Evolutionary conservation across 1,140 invertebrate species (phyloP), one percentile per base, ranked within the genome.

Genomic region (Solenopsis fugax): DNA sequence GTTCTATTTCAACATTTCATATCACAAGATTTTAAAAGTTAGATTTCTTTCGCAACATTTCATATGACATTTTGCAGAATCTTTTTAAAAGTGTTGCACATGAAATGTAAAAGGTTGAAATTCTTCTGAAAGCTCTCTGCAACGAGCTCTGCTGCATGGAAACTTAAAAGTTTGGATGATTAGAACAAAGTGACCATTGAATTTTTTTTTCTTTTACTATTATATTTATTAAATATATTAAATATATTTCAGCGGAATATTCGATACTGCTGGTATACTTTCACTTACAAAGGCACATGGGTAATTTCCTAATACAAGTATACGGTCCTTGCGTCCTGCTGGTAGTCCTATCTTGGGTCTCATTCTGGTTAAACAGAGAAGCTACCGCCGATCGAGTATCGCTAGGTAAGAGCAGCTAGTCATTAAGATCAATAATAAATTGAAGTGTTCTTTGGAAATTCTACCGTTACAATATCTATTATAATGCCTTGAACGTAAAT

Each of bases 361-460:
- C 98, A 10, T 98, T 99, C 92, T 99, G 98, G 98, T 96, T 98
- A 52, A 98, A 98, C 93, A 94, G 98, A 72, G 98, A 98, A 95
- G 98, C 98, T 1, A 98, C 98, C 0, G 97, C 98, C 0, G 98
- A 98, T 94, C 95, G 98, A 88, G 97, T 98, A 0, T 97, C 97
- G 0, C 94, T 98, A 6, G 98, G 97, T 97, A 96, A 96, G 87
- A 56, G 24, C 21, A 67, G 10, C 5, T 60, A 45, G 4, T 62
- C 10, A 60, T 48, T 62, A 34, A 13, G 13, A 48, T 80, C 67
- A 54, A 67, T 67, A 67, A n/a, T n/a, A n/a, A n/a, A 54, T 54
- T 41, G 9, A 80, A 37, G 12, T 29, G 58, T 77, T 64, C 48
- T 54, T 54, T 80, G 48, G 21, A 12, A 78, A 10, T 24, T 65